Percentiles rank a stretch among this genome's conserved stretches.
Conservation (phyloP, 2,888 invertebrate species). For the Sarcophaga carnaria region DNA sequence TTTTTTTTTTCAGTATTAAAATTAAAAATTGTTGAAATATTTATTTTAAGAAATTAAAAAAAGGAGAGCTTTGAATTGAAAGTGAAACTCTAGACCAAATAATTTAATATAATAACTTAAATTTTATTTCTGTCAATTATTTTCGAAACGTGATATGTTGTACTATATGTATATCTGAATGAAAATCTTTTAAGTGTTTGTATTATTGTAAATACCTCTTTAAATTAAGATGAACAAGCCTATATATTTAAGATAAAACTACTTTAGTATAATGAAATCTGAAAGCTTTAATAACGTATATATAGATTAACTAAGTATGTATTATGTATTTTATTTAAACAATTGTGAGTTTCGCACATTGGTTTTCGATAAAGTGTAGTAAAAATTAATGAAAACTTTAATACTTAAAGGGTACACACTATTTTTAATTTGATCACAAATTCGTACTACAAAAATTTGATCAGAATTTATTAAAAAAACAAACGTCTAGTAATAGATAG, state of each 20-base stretch:
- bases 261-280: constrained; percentile 79
- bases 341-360: neutral
- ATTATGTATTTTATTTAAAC: constrained; percentile 18
- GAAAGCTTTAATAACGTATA: constrained; percentile 79
- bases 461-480: too few relatives aligned
- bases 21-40: too few relatives aligned
- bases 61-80: too few relatives aligned
- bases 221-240: constrained; percentile 66
- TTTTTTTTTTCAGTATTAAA: too few relatives aligned
- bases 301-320: constrained; percentile 64
- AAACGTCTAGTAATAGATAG: too few relatives aligned
- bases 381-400: too few relatives aligned
- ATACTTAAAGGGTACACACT: too few relatives aligned
- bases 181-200: constrained; percentile 62
- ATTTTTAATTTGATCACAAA: constrained; percentile 16
- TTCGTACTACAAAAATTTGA: constrained; percentile 4
- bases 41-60: too few relatives aligned
- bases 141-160: constrained; percentile 19
- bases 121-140: neutral
- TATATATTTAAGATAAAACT: constrained; percentile 70
- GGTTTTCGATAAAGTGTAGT: neutral
- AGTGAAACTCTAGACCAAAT: too few relatives aligned
- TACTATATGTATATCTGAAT: constrained; percentile 3
- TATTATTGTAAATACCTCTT: constrained; percentile 78
- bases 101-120: too few relatives aligned